A percentile compares a stretch with the other conserved stretches of the same genome.
phyloP scores from a whole-genome alignment of 2,888 invertebrate genomes.

The Drosophila paracracens region DNA sequence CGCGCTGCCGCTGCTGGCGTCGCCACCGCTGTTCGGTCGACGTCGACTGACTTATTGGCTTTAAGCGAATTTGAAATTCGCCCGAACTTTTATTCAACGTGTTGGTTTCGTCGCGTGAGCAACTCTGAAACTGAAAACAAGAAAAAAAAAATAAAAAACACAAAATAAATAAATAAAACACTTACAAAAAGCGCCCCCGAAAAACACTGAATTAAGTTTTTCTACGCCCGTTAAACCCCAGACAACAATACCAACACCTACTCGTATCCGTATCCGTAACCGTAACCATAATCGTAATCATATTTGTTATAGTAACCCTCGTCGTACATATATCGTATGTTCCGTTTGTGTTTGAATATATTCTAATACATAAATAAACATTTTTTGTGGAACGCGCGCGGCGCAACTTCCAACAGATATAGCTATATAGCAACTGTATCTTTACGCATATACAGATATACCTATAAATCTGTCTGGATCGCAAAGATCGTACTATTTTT shows the following conservation, averaged over 20 bases:
- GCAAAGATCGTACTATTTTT: constrained; percentile 59
- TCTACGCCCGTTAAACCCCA: constrained; percentile 22
- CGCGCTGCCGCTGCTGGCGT: constrained; percentile 28
- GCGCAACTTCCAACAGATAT: constrained; percentile 33
- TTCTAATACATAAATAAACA: constrained; percentile 3
- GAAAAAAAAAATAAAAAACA: constrained; percentile 30
- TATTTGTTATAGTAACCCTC: constrained; percentile 17
- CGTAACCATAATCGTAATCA: constrained; percentile 17
- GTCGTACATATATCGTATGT: constrained; percentile 33
- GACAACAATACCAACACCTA: constrained; percentile 26
- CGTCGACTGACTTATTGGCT: constrained; percentile 73
- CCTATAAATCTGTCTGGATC: constrained; percentile 38
- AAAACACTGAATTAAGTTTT: constrained; percentile 35
- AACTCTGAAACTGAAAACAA: constrained; percentile 71
- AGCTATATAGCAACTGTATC: constrained; percentile 22
- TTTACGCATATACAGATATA: constrained; percentile 14
- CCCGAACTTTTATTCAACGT: constrained; percentile 79
- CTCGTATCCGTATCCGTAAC: constrained; percentile 16
- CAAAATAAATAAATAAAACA: constrained; percentile 36
- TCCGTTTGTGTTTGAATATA: constrained; percentile 33
- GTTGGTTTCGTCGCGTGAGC: constrained; percentile 78
- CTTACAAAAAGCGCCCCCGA: constrained; percentile 40
- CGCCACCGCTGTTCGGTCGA: constrained; percentile 40
- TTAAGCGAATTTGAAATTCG: constrained; percentile 78
- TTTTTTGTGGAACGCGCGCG: constrained; percentile 29